Percentiles rank a stretch among this genome's conserved stretches.
phyloP scores from a whole-genome alignment of 2,797 vertebrate species.

The Leptodactylus fallax region DNA sequence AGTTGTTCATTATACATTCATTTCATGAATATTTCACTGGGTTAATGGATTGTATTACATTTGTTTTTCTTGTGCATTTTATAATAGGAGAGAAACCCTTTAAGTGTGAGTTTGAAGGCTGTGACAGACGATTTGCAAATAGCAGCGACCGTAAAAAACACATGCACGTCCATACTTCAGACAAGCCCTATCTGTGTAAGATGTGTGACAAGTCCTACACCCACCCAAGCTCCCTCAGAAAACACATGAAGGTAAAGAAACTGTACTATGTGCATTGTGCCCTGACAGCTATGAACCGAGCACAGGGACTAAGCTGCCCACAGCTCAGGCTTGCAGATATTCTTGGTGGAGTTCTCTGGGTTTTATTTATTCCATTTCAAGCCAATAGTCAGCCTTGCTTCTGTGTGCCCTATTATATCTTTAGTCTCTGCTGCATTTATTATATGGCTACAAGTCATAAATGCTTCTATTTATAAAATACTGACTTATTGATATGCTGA shows the following conservation, averaged over 20 bases:
- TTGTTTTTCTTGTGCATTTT: slow-evolving; percentile 56
- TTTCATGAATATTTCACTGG: background rate
- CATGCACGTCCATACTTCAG: slow-evolving; percentile 99
- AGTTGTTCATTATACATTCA: background rate
- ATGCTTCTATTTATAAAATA: background rate
- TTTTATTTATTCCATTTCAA: background rate
- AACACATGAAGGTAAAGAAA: slow-evolving; percentile 97
- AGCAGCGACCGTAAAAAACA: slow-evolving; percentile 99
- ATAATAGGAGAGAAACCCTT: slow-evolving; percentile 95
- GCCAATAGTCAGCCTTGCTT: background rate
- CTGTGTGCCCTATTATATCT: background rate
- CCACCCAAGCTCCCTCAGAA: slow-evolving; percentile 97
- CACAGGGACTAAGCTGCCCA: background rate
- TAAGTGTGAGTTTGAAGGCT: slow-evolving; percentile 98
- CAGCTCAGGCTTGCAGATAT: background rate
- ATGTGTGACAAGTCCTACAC: slow-evolving; percentile 99
- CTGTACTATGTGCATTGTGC: background rate
- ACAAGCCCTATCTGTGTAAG: slow-evolving; percentile 99
- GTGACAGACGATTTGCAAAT: slow-evolving; percentile 98
- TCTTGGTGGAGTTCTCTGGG: background rate
- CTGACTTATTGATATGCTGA: background rate
- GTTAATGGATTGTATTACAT: background rate
- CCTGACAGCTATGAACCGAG: too few species aligned
- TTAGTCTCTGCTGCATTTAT: background rate
- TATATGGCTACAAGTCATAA: too few species aligned